Conservation (phyloP, 1,140 invertebrate species). For the Diuraphis noxia region DNA sequence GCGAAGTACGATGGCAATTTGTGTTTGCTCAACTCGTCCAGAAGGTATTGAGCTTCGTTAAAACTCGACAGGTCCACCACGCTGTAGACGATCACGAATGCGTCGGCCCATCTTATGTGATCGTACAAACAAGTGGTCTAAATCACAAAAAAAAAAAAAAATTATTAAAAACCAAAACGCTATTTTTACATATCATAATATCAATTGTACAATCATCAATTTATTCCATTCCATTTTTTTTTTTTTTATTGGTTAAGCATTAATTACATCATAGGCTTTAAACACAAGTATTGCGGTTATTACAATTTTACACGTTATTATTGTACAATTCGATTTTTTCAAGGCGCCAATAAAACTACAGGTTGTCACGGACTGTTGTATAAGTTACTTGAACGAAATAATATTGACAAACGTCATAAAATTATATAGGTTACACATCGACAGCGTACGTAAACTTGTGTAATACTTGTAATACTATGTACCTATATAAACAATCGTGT, state of each 20-base stretch:
- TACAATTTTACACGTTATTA: too few relatives aligned
- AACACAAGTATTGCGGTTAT: too few relatives aligned
- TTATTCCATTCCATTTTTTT: too few relatives aligned
- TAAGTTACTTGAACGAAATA: neutral
- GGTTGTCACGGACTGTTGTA: too few relatives aligned
- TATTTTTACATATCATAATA: neutral
- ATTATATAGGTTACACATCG: neutral
- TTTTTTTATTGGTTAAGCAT: too few relatives aligned
- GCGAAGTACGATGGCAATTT: slow-evolving; percentile 73
- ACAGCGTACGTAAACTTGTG: neutral
- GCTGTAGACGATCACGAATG: slow-evolving; percentile 83
- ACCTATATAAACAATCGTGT: too few relatives aligned
- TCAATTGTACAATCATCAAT: too few relatives aligned
- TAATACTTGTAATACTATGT: neutral
- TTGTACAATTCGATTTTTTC: too few relatives aligned
- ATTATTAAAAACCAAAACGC: too few relatives aligned
- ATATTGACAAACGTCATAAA: neutral
- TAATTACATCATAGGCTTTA: too few relatives aligned
- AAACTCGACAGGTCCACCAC: slow-evolving; percentile 77
- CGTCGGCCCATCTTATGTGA: slow-evolving; percentile 80
- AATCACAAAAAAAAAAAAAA: slow-evolving; percentile 57
- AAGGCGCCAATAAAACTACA: too few relatives aligned
- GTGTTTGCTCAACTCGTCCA: slow-evolving; percentile 72
- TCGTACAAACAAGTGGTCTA: slow-evolving; percentile 73
- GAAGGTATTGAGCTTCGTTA: slow-evolving; percentile 71